Evolutionary conservation across 2,113 vertebrate genomes (phyloP).

Genomic region (Oryzias curvinotus): DNA sequence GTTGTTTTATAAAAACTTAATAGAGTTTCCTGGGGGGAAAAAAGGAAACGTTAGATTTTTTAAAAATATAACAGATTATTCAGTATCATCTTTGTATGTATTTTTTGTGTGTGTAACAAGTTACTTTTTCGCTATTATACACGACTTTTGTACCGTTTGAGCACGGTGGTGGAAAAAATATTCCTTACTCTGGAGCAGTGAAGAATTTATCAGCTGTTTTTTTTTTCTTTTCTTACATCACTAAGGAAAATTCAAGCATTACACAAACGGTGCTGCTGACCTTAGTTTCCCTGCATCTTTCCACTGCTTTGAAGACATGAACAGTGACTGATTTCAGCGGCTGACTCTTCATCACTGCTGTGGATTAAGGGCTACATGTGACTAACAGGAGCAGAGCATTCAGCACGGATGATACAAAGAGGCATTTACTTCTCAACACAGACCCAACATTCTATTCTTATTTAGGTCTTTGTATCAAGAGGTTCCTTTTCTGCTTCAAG

Average conservation of each 20-base stretch:
- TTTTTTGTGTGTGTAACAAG: no score
- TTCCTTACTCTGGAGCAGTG: no score
- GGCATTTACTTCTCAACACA: slow-evolving; percentile 57
- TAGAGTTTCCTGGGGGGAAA: no score
- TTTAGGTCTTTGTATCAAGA: slow-evolving; percentile 42
- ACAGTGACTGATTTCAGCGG: slow-evolving; percentile 48
- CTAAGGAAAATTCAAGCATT: slow-evolving; percentile 6
- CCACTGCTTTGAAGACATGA: slow-evolving; percentile 27
- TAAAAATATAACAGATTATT: no score
- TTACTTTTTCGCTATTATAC: no score
- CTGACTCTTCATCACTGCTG: slow-evolving; percentile 39
- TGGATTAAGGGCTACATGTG: slow-evolving; percentile 54
- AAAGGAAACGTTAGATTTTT: no score
- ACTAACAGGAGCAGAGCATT: slow-evolving; percentile 56
- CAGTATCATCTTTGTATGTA: no score
- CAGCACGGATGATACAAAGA: slow-evolving; percentile 52
- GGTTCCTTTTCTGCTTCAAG: slow-evolving; percentile 23
- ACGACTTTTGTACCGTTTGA: no score
- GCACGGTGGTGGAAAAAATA: no score
- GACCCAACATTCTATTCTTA: slow-evolving; percentile 35
- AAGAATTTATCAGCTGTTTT: background rate
- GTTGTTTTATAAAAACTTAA: no score
- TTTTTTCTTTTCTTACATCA: background rate
- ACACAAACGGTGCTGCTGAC: slow-evolving; percentile 30
- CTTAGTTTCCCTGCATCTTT: slow-evolving; percentile 24